Evolutionary conservation across 2,888 invertebrate genomes (phyloP).

Genomic region (Tinea trinotella): DNA sequence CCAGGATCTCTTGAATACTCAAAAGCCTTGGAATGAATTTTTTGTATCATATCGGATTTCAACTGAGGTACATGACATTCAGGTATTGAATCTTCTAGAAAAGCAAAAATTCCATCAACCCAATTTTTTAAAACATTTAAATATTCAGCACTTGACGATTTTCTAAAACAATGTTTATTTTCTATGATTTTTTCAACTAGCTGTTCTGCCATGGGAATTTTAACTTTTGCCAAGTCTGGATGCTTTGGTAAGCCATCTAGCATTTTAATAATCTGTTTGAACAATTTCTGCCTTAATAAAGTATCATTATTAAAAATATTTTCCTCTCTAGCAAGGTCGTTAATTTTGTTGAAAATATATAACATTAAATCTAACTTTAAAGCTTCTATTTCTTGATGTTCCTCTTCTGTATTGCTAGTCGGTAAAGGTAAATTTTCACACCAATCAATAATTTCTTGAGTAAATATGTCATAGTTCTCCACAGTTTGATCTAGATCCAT

Average conservation of each 20-base stretch:
- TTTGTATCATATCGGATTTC: background rate
- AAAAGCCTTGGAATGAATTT: slow-evolving; percentile 6
- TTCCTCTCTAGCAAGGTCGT: slow-evolving; percentile 27
- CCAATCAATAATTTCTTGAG: background rate
- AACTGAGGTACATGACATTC: background rate
- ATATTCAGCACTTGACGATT: background rate
- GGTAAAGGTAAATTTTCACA: slow-evolving; percentile 1
- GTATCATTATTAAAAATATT: slow-evolving; percentile 33
- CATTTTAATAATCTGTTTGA: slow-evolving; percentile 45
- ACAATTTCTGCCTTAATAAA: slow-evolving; percentile 42
- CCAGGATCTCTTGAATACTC: background rate
- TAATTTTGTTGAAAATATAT: background rate
- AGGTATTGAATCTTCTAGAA: background rate
- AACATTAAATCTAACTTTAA: background rate
- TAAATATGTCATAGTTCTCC: background rate
- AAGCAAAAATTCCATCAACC: background rate
- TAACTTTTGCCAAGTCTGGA: slow-evolving; percentile 28
- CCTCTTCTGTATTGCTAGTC: background rate
- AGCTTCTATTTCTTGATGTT: background rate
- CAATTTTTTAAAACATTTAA: background rate
- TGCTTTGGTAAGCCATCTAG: slow-evolving; percentile 38
- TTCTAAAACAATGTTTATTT: slow-evolving; percentile 2
- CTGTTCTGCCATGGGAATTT: background rate
- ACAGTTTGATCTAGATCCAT: background rate
- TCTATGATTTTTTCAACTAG: background rate